These are phyloP conservation scores for Origma solitaria DNA, from an alignment of 2,113 vertebrate species.

Conservation along the genomic window DNA sequence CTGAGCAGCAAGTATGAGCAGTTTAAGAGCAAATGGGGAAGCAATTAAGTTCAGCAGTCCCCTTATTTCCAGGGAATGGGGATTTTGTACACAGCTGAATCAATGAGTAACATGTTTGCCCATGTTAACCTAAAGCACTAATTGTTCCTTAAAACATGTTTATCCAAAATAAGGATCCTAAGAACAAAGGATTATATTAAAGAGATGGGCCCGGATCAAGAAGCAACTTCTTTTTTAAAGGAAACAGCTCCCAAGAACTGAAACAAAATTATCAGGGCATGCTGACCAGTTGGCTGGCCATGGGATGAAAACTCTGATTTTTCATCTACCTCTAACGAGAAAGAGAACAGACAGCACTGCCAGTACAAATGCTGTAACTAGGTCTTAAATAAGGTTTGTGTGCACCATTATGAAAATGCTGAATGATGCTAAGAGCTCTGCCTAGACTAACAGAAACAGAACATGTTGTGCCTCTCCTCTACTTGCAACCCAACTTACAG, in stretches of 20 bases:
- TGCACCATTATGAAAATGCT: neutral
- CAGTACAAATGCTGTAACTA: neutral
- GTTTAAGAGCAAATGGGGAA: neutral
- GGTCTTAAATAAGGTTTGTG: neutral
- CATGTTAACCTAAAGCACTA: neutral
- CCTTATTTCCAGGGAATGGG: neutral
- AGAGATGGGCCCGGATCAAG: neutral
- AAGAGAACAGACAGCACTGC: neutral
- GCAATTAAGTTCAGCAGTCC: neutral
- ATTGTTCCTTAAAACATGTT: neutral
- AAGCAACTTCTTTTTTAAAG: neutral
- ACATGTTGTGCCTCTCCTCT: neutral
- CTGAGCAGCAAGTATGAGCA: neutral
- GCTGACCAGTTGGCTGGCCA: neutral
- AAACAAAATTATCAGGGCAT: neutral
- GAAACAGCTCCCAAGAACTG: neutral
- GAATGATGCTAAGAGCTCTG: neutral
- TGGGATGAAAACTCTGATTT: neutral
- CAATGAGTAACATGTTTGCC: neutral
- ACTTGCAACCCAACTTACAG: neutral
- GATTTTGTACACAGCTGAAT: neutral
- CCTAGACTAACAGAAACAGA: neutral
- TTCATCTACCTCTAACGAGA: neutral
- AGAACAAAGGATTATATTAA: neutral
- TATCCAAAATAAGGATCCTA: neutral